phyloP scores from a whole-genome alignment of 2,888 invertebrate species.

The Calliscelio sp. region DNA sequence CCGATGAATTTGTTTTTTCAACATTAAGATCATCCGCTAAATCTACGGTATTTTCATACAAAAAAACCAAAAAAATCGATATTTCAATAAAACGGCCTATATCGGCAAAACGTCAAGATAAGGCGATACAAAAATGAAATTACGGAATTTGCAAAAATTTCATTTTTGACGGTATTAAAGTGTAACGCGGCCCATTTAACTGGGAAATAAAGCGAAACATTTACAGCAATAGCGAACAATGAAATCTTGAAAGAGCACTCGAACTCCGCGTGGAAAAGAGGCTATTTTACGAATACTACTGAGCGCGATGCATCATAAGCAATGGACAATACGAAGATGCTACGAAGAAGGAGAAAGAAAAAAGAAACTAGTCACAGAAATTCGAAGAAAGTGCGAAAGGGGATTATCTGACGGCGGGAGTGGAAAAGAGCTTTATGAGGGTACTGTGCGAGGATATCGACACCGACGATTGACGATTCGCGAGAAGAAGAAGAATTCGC shows the following conservation, averaged over 20 bases:
- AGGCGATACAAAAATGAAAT: too few species aligned
- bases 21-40: not conserved
- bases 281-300: slow-evolving; percentile 81
- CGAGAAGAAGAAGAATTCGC: slow-evolving; percentile 60
- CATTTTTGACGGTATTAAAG: slow-evolving; percentile 31
- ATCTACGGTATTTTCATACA: too few species aligned
- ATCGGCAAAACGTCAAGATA: too few species aligned
- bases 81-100: too few species aligned
- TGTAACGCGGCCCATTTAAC: slow-evolving; percentile 54
- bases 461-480: slow-evolving; percentile 71
- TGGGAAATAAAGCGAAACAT: slow-evolving; percentile 59
- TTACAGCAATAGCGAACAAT: slow-evolving; percentile 77
- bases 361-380: slow-evolving; percentile 36
- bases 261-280: slow-evolving; percentile 78
- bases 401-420: slow-evolving; percentile 16
- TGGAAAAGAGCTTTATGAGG: slow-evolving; percentile 52
- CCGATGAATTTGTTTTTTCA: not conserved
- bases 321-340: slow-evolving; percentile 74
- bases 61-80: too few species aligned
- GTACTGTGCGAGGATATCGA: slow-evolving; percentile 65
- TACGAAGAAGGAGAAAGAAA: slow-evolving; percentile 59
- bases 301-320: slow-evolving; percentile 74
- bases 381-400: slow-evolving; percentile 52
- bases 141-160: slow-evolving; percentile 24
- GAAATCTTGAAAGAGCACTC: slow-evolving; percentile 79